phyloP scores from a whole-genome alignment of 2,888 invertebrate species.

The Lycaena phlaeas region DNA sequence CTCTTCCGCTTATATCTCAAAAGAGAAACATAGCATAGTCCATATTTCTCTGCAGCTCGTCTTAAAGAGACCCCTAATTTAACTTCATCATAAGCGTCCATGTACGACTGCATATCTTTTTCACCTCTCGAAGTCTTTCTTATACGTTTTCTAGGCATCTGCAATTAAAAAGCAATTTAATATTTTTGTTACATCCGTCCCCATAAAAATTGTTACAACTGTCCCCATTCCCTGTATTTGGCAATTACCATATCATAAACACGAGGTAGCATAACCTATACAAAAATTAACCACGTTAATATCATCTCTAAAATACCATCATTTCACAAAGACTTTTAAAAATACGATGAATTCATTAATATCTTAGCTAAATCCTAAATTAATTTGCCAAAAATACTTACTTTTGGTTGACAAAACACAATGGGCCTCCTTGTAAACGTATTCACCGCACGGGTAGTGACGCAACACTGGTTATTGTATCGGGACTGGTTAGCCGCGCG shows the following conservation, averaged over 20 bases:
- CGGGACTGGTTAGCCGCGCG: conserved; percentile 31
- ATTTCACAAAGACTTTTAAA: not conserved
- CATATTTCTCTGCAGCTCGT: conserved; percentile 12
- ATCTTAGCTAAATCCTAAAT: conserved; percentile 3
- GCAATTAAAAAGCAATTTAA: conserved; percentile 7
- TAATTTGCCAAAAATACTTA: conserved; percentile 10
- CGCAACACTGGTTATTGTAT: conserved; percentile 12
- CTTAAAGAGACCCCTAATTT: conserved; percentile 10
- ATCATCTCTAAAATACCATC: conserved; percentile 1
- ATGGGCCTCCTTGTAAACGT: conserved; percentile 7
- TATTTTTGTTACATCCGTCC: too few species aligned
- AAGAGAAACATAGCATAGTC: conserved; percentile 9
- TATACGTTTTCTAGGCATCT: conserved; percentile 13
- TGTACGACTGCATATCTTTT: conserved; percentile 8
- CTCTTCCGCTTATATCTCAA: conserved; percentile 12
- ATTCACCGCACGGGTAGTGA: conserved; percentile 4
- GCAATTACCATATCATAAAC: too few species aligned
- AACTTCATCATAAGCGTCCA: conserved; percentile 11
- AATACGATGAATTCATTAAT: not conserved
- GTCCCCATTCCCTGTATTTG: too few species aligned
- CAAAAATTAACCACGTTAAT: not conserved
- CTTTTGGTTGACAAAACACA: conserved; percentile 9
- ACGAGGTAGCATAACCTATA: conserved; percentile 3
- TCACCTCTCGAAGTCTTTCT: conserved; percentile 11
- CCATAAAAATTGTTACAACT: conserved; percentile 8